Evolutionary conservation across 2,888 invertebrate genomes (phyloP), one percentile per base, ranked within the genome.

Genomic region (Parasteatoda lunata): DNA sequence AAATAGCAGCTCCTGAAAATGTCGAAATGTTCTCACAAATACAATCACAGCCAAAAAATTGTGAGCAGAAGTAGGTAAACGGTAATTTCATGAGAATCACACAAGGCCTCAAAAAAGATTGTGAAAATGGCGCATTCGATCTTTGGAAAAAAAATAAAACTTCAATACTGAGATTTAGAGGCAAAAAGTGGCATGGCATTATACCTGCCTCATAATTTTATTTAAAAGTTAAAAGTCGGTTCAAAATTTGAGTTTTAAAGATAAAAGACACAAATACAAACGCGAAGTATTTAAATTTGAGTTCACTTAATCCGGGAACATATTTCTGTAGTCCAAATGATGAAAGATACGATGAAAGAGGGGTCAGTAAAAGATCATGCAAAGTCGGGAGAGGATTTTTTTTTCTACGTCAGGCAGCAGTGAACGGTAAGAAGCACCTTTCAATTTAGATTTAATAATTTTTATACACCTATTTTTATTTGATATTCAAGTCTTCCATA

Each of bases 41-140:
- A 77, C 77, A 80, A 86, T 86, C 85, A 86, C 85, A 86, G 85
- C 85, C 80, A 86, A 86, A 77, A 71, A 86, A 86, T 77, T 76
- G 77, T 86, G 85, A 80, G 85, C 85, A 86, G 76, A 86, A 84
- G 73, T 68, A 49, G 69, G 59, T 69, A 84, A 81, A 84, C 65
- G 77, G 77, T 69, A 7, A 13, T 72, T 66, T 51, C 52, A 80
- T 86, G 54, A 77, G 65, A 77, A 77, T 48, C 47, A n/a, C n/a
- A n/a, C n/a, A 52, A 59, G 59, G 68, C 48, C 59, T 81, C 59
- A 81, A 81, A 81, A 15, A 68, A 81, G 75, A 54, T 48, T 66
- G 30, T 75, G 73, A 64, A 80, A 78, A 51, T 75, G 73, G 75
- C 66, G 54, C 69, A 69, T 73, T 49, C 64, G 68, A 79, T 84